Conservation (phyloP, 1,140 invertebrate species). For the Samia ricini region DNA sequence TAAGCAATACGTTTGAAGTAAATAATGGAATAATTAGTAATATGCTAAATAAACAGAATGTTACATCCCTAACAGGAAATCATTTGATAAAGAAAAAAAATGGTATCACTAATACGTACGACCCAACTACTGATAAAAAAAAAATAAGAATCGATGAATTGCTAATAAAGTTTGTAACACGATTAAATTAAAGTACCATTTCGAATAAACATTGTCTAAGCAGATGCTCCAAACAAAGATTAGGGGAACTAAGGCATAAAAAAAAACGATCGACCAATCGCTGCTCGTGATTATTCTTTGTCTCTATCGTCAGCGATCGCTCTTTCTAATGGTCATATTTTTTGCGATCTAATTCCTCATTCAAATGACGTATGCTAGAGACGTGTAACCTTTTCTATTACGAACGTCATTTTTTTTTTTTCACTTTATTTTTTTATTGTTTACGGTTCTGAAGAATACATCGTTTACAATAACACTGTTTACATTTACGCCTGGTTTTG, state of each 20-base stretch:
- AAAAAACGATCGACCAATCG: slow-evolving; percentile 74
- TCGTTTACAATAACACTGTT: not conserved
- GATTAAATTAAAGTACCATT: slow-evolving; percentile 70
- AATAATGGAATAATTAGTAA: not conserved
- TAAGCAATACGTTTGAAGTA: too few species aligned
- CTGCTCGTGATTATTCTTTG: slow-evolving; percentile 27
- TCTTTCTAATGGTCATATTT: slow-evolving; percentile 76
- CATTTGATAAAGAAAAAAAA: slow-evolving; percentile 65
- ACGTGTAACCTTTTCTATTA: slow-evolving; percentile 58
- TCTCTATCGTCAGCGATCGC: slow-evolving; percentile 46
- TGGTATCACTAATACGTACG: slow-evolving; percentile 55
- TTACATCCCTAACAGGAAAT: slow-evolving; percentile 54
- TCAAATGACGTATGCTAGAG: slow-evolving; percentile 69
- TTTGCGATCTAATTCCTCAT: slow-evolving; percentile 75
- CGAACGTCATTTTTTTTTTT: slow-evolving; percentile 11
- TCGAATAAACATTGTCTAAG: slow-evolving; percentile 64
- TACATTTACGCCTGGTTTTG: not conserved
- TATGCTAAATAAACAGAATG: not conserved
- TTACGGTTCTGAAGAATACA: not conserved
- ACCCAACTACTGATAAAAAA: slow-evolving; percentile 42
- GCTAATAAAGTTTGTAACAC: slow-evolving; percentile 62
- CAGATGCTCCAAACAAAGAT: slow-evolving; percentile 74
- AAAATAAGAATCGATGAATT: slow-evolving; percentile 42
- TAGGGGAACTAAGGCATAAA: slow-evolving; percentile 77
- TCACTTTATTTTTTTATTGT: not conserved